Conservation (phyloP, 2,113 vertebrate species). For the Suncus etruscus region DNA sequence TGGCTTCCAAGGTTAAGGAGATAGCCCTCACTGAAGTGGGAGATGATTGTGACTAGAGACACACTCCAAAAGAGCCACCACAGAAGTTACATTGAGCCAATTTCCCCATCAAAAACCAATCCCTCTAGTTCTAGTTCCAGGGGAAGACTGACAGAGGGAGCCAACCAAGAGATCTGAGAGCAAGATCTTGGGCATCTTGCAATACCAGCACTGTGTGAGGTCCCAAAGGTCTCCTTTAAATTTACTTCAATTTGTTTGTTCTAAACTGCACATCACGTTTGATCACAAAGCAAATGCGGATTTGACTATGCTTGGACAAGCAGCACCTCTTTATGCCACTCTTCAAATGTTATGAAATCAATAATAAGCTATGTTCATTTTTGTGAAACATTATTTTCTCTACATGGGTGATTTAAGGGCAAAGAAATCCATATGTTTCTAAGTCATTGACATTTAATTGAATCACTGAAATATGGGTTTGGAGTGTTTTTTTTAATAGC, state of each 20-base stretch:
- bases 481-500: not conserved
- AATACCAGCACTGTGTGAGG: not conserved
- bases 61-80: not conserved
- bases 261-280: not conserved
- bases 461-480: constrained; percentile 4
- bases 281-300: not conserved
- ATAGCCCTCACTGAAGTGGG: not conserved
- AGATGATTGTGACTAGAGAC: not conserved
- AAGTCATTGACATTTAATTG: constrained; percentile 63
- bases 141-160: not conserved
- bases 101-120: not conserved
- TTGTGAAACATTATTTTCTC: constrained; percentile 65
- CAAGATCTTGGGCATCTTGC: not conserved
- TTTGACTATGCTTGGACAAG: not conserved
- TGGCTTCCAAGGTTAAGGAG: not conserved
- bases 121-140: not conserved
- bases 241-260: not conserved
- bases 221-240: not conserved
- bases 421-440: constrained; percentile 47
- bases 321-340: not conserved
- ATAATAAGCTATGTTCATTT: constrained; percentile 46
- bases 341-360: constrained; percentile 36
- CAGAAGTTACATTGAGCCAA: not conserved
- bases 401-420: constrained; percentile 53
- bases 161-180: not conserved